Conservation (phyloP, 2,888 invertebrate genomes). For the Trichopoda pennipes region DNA sequence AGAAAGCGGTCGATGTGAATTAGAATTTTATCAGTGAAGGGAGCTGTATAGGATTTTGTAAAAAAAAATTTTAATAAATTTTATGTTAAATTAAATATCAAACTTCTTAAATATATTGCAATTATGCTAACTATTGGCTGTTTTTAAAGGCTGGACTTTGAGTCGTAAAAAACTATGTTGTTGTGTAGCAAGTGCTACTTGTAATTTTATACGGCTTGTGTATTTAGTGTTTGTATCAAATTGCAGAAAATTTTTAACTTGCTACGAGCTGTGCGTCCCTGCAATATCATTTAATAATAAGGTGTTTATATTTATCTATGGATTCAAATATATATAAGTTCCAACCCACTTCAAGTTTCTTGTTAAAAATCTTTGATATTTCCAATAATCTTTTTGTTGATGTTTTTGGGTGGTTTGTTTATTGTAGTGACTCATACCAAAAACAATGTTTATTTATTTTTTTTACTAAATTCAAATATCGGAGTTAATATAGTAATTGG, state of each 20-base stretch:
- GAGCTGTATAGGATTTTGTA: not conserved
- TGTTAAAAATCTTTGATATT: not conserved
- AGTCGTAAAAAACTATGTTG: slow-evolving; percentile 37
- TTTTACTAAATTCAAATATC: too few species aligned
- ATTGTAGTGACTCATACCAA: slow-evolving; percentile 7
- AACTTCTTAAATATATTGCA: not conserved
- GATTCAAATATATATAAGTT: not conserved
- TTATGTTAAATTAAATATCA: slow-evolving; percentile 1
- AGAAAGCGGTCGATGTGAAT: not conserved
- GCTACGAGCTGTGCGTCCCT: not conserved
- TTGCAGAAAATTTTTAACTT: slow-evolving; percentile 11
- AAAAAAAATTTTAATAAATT: slow-evolving; percentile 9
- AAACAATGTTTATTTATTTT: not conserved
- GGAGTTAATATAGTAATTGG: too few species aligned
- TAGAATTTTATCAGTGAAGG: slow-evolving; percentile 13
- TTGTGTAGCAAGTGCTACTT: slow-evolving; percentile 33
- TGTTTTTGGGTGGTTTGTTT: not conserved
- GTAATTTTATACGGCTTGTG: slow-evolving; percentile 25
- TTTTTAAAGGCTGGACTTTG: slow-evolving; percentile 57
- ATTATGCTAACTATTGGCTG: not conserved
- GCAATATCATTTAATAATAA: too few species aligned
- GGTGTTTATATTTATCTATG: too few species aligned
- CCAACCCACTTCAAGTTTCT: not conserved
- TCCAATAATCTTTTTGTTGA: not conserved
- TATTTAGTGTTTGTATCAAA: slow-evolving; percentile 34